A percentile compares a stretch with the other conserved stretches of the same genome.
phyloP scores from a whole-genome alignment of 2,797 vertebrate genomes.

The Danio aesculapii region DNA sequence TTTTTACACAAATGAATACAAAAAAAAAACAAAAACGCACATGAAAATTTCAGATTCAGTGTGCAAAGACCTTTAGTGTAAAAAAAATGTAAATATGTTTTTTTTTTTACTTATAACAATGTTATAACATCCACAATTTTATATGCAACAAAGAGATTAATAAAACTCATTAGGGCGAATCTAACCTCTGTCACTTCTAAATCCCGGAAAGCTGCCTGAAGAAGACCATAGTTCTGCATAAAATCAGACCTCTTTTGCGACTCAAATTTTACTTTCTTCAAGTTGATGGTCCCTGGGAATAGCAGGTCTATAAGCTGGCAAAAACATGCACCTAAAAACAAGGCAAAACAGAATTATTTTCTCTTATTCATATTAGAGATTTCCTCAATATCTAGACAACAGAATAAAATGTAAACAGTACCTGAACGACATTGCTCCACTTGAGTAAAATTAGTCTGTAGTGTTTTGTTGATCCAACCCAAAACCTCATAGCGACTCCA shows the following conservation, averaged over 20 bases:
- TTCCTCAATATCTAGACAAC: neutral
- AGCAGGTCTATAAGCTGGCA: slow-evolving; percentile 80
- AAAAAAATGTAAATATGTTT: too few relatives aligned
- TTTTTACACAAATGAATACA: too few relatives aligned
- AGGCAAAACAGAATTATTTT: neutral
- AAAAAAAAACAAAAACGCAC: too few relatives aligned
- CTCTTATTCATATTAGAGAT: neutral
- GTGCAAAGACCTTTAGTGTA: too few relatives aligned
- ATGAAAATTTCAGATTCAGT: too few relatives aligned
- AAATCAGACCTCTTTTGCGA: slow-evolving; percentile 68
- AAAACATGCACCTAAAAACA: slow-evolving; percentile 72
- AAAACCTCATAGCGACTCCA: slow-evolving; percentile 66
- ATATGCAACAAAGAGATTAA: neutral
- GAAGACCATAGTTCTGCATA: slow-evolving; percentile 77
- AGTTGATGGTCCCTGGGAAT: slow-evolving; percentile 75
- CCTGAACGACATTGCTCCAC: slow-evolving; percentile 77
- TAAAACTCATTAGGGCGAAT: neutral
- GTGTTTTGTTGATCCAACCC: slow-evolving; percentile 74
- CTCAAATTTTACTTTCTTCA: slow-evolving; percentile 77
- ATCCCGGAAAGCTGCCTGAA: slow-evolving; percentile 70
- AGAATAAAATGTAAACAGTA: slow-evolving; percentile 50
- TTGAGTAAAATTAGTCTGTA: slow-evolving; percentile 74
- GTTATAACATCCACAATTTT: neutral
- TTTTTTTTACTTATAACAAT: too few relatives aligned
- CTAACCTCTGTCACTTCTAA: slow-evolving; percentile 70